Conservation (phyloP, 2,888 invertebrate species). For the Epistrophella euchroma region DNA sequence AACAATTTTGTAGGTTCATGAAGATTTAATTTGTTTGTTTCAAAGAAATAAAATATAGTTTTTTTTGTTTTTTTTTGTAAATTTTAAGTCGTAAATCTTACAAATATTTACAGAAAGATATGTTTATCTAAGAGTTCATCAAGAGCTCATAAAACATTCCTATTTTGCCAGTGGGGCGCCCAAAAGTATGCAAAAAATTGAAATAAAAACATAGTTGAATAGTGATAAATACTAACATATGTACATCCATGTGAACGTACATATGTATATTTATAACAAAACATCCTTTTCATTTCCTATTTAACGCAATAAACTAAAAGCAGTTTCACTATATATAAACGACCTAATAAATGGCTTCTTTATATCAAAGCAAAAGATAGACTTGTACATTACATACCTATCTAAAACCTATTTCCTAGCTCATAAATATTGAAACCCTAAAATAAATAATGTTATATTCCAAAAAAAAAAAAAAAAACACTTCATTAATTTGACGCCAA, state of each 20-base stretch:
- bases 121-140: slow-evolving; percentile 11
- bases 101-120: slow-evolving; percentile 3
- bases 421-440: slow-evolving; percentile 30
- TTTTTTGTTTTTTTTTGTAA: neutral
- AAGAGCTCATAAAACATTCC: slow-evolving; percentile 8
- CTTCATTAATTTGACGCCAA: slow-evolving; percentile 27
- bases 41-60: no score
- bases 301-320: slow-evolving; percentile 21
- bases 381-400: neutral
- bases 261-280: neutral
- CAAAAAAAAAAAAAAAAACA: neutral
- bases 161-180: neutral
- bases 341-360: slow-evolving; percentile 19
- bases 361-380: slow-evolving; percentile 4
- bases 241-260: no score
- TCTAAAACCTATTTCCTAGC: slow-evolving; percentile 14
- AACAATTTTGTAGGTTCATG: no score
- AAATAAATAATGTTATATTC: slow-evolving; percentile 22
- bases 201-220: neutral
- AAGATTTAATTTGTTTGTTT: neutral
- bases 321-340: neutral
- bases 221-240: neutral
- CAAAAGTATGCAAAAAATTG: slow-evolving; percentile 1
- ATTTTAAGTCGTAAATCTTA: neutral
- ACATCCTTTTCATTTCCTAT: slow-evolving; percentile 2